Percentiles rank a stretch among this genome's conserved stretches.
phyloP scores from a whole-genome alignment of 1,140 invertebrate species.

The Eurosta solidaginis region DNA sequence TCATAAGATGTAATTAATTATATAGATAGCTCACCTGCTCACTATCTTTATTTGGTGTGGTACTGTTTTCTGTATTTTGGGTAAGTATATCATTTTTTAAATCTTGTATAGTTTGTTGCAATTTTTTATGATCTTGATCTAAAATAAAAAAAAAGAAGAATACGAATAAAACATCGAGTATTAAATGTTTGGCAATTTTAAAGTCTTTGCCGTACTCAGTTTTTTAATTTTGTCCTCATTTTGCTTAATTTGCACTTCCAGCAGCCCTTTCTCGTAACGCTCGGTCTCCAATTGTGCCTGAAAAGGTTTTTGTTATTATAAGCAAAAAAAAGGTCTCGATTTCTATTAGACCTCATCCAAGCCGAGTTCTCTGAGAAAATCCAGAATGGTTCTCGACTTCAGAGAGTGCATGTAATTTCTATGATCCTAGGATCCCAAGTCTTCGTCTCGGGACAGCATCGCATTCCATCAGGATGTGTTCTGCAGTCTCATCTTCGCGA shows the following conservation, averaged over 20 bases:
- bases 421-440: too few species aligned
- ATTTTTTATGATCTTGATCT: conserved; percentile 34
- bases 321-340: background rate
- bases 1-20: too few species aligned
- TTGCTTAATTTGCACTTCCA: conserved; percentile 49
- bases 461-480: too few species aligned
- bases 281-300: conserved; percentile 43
- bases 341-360: too few species aligned
- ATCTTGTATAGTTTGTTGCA: conserved; percentile 33
- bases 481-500: too few species aligned
- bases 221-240: conserved; percentile 40
- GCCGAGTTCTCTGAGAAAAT: too few species aligned
- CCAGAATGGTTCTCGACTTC: too few species aligned
- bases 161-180: background rate
- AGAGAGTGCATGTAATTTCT: too few species aligned
- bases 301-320: background rate
- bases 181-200: background rate
- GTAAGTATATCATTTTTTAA: conserved; percentile 34
- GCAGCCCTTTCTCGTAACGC: conserved; percentile 46
- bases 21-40: conserved; percentile 33
- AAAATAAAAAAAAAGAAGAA: background rate
- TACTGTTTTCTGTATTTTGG: conserved; percentile 13
- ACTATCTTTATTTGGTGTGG: conserved; percentile 25
- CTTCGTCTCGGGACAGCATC: too few species aligned
- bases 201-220: conserved; percentile 33